phyloP scores from a whole-genome alignment of 2,888 invertebrate genomes.

The Auanema freiburgensis region DNA sequence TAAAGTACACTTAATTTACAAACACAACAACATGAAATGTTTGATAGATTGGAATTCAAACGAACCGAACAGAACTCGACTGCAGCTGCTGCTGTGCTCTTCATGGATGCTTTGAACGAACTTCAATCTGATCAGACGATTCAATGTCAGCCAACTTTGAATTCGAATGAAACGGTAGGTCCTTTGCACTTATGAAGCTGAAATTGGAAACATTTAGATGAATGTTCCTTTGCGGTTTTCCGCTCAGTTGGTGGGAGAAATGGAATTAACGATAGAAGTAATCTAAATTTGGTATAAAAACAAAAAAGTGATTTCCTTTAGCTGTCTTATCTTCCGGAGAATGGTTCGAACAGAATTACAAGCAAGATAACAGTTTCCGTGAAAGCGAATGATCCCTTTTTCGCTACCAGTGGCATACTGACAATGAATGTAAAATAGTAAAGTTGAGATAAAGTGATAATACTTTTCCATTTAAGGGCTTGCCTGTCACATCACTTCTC shows the following conservation, averaged over 20 bases:
- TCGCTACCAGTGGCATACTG: conserved; percentile 28
- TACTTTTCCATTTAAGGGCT: conserved; percentile 24
- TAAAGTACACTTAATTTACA: conserved; percentile 16
- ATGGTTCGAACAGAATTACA: conserved; percentile 9
- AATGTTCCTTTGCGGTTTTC: conserved; percentile 33
- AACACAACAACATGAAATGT: neutral
- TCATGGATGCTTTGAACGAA: conserved; percentile 37
- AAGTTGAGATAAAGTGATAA: neutral
- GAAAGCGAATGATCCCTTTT: conserved; percentile 37
- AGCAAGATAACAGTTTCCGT: conserved; percentile 27
- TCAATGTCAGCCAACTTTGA: conserved; percentile 10
- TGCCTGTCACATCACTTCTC: conserved; percentile 38
- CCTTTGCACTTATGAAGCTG: conserved; percentile 1
- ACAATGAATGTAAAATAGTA: conserved; percentile 30
- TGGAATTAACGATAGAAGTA: conserved; percentile 38
- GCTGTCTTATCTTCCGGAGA: conserved; percentile 1
- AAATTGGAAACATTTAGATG: conserved; percentile 21
- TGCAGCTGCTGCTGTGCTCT: conserved; percentile 43
- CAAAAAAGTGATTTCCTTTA: neutral
- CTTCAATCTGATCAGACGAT: conserved; percentile 32
- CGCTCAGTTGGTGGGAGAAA: conserved; percentile 41
- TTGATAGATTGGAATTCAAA: conserved; percentile 37
- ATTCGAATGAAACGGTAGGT: conserved; percentile 13
- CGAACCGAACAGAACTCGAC: conserved; percentile 35
- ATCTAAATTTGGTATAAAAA: too few species aligned